Conservation (phyloP, 2,888 invertebrate species). For the Pheosia tremula region DNA sequence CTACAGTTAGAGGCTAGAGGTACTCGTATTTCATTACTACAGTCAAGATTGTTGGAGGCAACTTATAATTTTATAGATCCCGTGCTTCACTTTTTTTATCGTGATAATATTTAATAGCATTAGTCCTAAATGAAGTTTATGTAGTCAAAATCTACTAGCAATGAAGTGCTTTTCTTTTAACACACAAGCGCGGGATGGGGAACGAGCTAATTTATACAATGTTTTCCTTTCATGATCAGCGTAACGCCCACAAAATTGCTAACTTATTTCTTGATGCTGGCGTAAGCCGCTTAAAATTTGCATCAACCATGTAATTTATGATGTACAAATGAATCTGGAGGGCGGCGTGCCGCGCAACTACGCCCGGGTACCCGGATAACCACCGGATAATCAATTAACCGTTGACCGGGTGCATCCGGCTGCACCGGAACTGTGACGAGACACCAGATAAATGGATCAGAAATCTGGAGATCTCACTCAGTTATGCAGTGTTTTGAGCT, state of each 20-base stretch:
- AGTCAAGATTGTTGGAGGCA: too few species aligned
- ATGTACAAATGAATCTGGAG: constrained; percentile 8
- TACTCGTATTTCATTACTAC: too few species aligned
- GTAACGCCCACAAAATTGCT: neutral
- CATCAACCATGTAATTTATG: constrained; percentile 32
- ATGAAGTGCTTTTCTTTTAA: neutral
- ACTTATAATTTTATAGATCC: too few species aligned
- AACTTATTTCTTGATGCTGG: constrained; percentile 1
- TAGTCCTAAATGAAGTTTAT: neutral
- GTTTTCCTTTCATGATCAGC: neutral
- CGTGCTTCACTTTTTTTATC: too few species aligned
- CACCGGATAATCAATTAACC: constrained; percentile 80
- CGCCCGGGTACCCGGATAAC: constrained; percentile 48
- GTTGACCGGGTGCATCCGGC: constrained; percentile 77
- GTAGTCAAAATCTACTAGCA: neutral
- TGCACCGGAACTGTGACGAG: constrained; percentile 74
- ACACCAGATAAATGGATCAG: constrained; percentile 71
- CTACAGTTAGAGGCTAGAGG: too few species aligned
- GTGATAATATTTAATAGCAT: too few species aligned
- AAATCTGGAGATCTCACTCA: constrained; percentile 55
- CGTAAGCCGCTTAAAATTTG: constrained; percentile 24
- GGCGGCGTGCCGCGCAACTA: constrained; percentile 17
- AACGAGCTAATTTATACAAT: neutral
- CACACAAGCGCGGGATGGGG: neutral
- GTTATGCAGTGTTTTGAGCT: constrained; percentile 24